Percentiles rank a stretch among this genome's conserved stretches.
Evolutionary conservation across 2,113 vertebrate species (phyloP).

Genomic region (Cyprinodon tularosa): DNA sequence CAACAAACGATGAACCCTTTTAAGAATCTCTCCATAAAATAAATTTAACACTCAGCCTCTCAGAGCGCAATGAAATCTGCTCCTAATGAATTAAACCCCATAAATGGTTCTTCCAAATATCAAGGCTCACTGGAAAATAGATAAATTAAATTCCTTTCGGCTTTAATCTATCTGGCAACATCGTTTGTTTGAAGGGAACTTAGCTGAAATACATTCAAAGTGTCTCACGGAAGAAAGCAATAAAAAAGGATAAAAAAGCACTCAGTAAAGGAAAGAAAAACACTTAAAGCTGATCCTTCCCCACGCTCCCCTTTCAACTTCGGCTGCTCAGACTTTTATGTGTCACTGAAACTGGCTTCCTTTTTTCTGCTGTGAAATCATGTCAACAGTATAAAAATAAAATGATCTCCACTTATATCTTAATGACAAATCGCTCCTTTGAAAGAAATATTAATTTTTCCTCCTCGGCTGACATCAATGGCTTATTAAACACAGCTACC

Average conservation of each 20-base stretch:
- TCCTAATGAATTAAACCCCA: conserved; percentile 37
- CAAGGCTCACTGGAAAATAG: conserved; percentile 20
- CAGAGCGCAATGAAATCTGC: conserved; percentile 32
- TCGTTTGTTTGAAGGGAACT: conserved; percentile 42
- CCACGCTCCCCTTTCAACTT: conserved; percentile 24
- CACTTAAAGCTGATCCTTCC: conserved; percentile 22
- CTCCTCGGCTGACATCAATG: background rate
- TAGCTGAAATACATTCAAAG: conserved; percentile 42
- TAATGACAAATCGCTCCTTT: background rate
- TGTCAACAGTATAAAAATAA: conserved; percentile 18
- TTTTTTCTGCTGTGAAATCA: conserved; percentile 15
- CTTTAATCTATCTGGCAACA: conserved; percentile 45
- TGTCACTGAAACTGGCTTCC: conserved; percentile 1
- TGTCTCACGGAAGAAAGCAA: conserved; percentile 36
- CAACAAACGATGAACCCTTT: conserved; percentile 23
- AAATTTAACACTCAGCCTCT: conserved; percentile 7
- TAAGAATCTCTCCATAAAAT: conserved; percentile 20
- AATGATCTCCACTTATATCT: background rate
- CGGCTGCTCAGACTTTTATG: conserved; percentile 11
- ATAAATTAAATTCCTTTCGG: conserved; percentile 38
- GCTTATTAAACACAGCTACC: background rate
- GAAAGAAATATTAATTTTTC: background rate
- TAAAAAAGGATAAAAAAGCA: conserved; percentile 43
- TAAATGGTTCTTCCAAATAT: conserved; percentile 41
- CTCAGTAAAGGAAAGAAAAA: conserved; percentile 7